Evolutionary conservation across 2,888 invertebrate species (phyloP), one percentile per base, ranked within the genome.

Genomic region (Eupeodes luniger): DNA sequence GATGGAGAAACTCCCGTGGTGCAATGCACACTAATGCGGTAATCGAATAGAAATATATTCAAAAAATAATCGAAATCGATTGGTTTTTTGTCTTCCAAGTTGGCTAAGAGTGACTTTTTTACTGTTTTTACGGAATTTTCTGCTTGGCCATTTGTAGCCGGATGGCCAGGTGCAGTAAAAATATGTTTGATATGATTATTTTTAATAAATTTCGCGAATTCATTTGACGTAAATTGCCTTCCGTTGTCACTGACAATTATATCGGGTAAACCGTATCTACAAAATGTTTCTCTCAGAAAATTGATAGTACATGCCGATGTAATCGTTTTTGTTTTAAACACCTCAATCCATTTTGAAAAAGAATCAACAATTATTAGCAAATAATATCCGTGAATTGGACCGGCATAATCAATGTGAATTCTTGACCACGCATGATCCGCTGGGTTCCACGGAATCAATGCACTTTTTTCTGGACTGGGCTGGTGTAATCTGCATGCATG

Each of bases 201-300:
- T 90, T 90, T 11, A 91, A 90, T 64, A 86, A 90, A 34, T 90
- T 84, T 87, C 91, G 91, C 4, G 90, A 89, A 81, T 44, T 85
- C 81, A 40, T 70, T 72, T 27, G 81, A 86, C 16, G 64, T 83
- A 61, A 89, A 40, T 40, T 40, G 40, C 40, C 40, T 40, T 40
- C 40, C 40, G 40, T 40, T 40, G 40, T 40, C 87, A n/a, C 76
- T 87, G 51, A 85, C 87, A 36, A 89, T 12, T 6, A 59, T 76
- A 49, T 86, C 69, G 10, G 79, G 75, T 16, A 86, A 66, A 36
- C 81, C 86, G 81, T 66, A 87, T 27, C 84, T 70, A 44, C 75
- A 77, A 78, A 89, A 87, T 16, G 62, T 53, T 82, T 89, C 85
- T 47, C 81, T 61, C 19, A 87, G 40, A 55, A 67, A 49, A 81